Conservation (phyloP, 2,888 invertebrate genomes). For the Drosophila algonquin region DNA sequence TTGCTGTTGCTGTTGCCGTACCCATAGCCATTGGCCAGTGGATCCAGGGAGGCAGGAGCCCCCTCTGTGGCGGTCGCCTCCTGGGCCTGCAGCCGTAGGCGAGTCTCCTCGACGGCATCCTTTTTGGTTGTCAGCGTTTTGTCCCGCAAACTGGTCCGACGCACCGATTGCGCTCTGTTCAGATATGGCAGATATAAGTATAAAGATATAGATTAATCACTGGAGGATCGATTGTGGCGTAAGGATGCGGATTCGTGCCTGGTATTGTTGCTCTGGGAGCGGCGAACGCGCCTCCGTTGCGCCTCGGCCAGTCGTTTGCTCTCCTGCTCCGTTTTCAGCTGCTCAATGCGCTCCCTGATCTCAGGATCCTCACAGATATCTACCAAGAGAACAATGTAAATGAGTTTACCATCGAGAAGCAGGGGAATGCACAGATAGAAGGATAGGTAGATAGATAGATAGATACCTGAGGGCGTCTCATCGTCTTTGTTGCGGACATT, state of each 20-base stretch:
- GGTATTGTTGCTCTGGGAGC: conserved; percentile 90
- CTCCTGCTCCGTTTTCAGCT: conserved; percentile 95
- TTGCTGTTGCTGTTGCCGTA: conserved; percentile 49
- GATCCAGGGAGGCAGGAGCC: conserved; percentile 50
- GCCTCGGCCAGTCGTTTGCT: conserved; percentile 86
- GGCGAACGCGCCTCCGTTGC: conserved; percentile 87
- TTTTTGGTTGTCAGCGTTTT: conserved; percentile 96
- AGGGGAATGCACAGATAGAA: not conserved
- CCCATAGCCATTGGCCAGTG: conserved; percentile 64
- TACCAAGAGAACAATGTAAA: conserved; percentile 75
- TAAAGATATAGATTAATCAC: not conserved
- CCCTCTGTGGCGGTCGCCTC: conserved; percentile 83
- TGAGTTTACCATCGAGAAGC: not conserved
- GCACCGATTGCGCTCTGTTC: conserved; percentile 93
- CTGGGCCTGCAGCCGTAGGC: conserved; percentile 88
- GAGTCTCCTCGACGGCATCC: conserved; percentile 96
- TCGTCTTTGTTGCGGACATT: conserved; percentile 98
- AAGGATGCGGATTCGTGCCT: conserved; percentile 63
- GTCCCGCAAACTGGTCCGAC: conserved; percentile 96
- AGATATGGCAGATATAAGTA: not conserved
- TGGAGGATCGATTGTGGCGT: not conserved
- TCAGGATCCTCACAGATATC: conserved; percentile 99
- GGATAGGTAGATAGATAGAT: conserved; percentile 84
- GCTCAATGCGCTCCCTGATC: conserved; percentile 94
- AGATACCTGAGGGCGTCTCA: conserved; percentile 96